Conservation (phyloP, 2,113 vertebrate genomes). For the Pipra filicauda region DNA sequence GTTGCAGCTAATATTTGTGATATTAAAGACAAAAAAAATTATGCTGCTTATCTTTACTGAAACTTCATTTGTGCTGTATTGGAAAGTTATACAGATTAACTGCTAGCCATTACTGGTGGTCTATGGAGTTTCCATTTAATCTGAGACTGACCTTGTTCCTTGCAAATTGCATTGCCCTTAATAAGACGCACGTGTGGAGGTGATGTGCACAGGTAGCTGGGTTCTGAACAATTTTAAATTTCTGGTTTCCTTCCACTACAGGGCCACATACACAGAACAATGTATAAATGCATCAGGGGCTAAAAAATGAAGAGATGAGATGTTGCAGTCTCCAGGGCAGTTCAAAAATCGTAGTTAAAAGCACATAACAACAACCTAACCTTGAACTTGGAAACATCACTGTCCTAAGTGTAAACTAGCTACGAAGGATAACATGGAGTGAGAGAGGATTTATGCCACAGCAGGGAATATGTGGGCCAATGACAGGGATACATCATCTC, state of each 20-base stretch:
- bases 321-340: neutral
- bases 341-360: neutral
- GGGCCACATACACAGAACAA: neutral
- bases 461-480: neutral
- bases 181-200: accelerated
- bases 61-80: neutral
- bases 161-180: neutral
- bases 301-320: neutral
- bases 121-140: neutral
- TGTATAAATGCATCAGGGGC: neutral
- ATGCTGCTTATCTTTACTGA: neutral
- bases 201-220: neutral
- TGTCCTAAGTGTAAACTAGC: neutral
- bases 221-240: neutral
- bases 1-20: neutral
- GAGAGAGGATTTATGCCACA: neutral
- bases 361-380: neutral
- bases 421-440: accelerated
- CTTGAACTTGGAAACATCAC: neutral
- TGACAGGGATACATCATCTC: neutral
- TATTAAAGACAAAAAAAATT: neutral
- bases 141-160: neutral
- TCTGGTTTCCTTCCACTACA: neutral
- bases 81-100: neutral
- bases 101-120: neutral